Percentiles rank a stretch among this genome's conserved stretches.
phyloP scores from a whole-genome alignment of 2,797 vertebrate genomes.

The Myripristis murdjan region DNA sequence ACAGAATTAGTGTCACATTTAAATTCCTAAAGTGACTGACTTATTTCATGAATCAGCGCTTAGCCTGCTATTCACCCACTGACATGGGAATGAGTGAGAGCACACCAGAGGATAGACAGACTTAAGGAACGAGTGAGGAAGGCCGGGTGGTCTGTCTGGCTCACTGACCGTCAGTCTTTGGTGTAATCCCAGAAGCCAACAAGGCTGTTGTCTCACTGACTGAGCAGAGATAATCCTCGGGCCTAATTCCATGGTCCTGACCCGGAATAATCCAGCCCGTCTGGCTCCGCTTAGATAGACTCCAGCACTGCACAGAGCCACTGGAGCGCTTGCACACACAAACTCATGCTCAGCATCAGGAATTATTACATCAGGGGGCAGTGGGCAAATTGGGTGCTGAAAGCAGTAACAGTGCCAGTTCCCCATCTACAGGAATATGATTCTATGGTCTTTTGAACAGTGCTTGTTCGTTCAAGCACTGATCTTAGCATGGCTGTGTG shows the following conservation, averaged over 20 bases:
- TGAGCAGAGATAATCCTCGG: conserved; percentile 79
- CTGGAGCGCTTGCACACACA: conserved; percentile 39
- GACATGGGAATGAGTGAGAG: not conserved
- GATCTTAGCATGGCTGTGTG: conserved; percentile 33
- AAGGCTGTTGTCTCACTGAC: conserved; percentile 59
- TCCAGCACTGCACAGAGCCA: conserved; percentile 24
- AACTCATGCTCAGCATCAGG: conserved; percentile 56
- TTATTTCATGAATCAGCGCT: conserved; percentile 37
- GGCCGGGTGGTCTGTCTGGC: conserved; percentile 16
- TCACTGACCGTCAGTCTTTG: conserved; percentile 20
- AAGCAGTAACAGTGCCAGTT: conserved; percentile 63
- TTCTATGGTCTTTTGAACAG: conserved; percentile 50
- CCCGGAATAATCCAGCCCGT: conserved; percentile 76
- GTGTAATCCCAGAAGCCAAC: conserved; percentile 60
- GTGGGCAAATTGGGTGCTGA: conserved; percentile 68
- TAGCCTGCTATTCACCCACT: not conserved
- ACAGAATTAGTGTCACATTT: conserved; percentile 52
- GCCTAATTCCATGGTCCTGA: conserved; percentile 72
- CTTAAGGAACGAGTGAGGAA: conserved; percentile 37
- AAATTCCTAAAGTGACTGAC: conserved; percentile 44
- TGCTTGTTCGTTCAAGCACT: conserved; percentile 49
- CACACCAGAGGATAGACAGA: conserved; percentile 8
- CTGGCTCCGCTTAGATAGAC: conserved; percentile 64
- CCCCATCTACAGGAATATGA: conserved; percentile 22
- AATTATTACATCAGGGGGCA: conserved; percentile 70